A percentile compares a stretch with the other conserved stretches of the same genome.
These are phyloP conservation scores for Leptocoma aspasia DNA, from an alignment of 2,113 vertebrate genomes.

Conservation along the genomic window DNA sequence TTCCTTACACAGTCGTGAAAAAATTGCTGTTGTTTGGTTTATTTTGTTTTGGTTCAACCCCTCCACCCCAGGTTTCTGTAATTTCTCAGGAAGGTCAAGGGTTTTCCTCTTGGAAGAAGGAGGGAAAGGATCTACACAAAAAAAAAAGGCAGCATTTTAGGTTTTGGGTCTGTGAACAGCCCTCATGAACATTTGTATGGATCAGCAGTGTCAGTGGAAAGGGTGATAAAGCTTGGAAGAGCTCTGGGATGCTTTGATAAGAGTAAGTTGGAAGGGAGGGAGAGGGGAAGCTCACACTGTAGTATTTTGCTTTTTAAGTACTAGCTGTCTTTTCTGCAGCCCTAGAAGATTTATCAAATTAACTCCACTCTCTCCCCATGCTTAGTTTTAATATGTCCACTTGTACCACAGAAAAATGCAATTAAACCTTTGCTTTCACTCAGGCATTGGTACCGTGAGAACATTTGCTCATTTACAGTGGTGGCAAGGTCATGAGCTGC, in stretches of 20 bases:
- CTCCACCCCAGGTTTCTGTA: rapidly evolving
- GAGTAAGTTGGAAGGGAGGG: neutral
- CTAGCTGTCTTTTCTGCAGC: neutral
- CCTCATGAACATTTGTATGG: neutral
- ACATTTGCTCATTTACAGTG: neutral
- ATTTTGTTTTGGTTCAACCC: neutral
- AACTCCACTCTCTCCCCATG: neutral
- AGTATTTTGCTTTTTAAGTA: neutral
- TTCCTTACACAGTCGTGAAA: neutral
- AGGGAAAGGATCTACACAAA: neutral
- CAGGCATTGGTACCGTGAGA: neutral
- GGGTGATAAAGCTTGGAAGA: neutral
- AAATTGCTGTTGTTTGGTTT: neutral
- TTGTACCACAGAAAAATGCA: neutral
- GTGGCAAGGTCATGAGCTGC: neutral
- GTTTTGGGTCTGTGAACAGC: neutral
- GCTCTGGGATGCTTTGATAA: neutral
- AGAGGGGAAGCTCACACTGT: neutral
- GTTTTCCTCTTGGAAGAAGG: neutral
- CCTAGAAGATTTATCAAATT: neutral
- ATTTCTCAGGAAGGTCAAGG: neutral
- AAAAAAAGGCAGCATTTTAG: neutral
- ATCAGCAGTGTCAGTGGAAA: neutral
- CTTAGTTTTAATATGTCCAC: neutral
- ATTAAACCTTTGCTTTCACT: neutral